Percentiles rank a stretch among this genome's conserved stretches.
Conservation (phyloP, 2,888 invertebrate genomes). For the Microctonus brassicae region DNA sequence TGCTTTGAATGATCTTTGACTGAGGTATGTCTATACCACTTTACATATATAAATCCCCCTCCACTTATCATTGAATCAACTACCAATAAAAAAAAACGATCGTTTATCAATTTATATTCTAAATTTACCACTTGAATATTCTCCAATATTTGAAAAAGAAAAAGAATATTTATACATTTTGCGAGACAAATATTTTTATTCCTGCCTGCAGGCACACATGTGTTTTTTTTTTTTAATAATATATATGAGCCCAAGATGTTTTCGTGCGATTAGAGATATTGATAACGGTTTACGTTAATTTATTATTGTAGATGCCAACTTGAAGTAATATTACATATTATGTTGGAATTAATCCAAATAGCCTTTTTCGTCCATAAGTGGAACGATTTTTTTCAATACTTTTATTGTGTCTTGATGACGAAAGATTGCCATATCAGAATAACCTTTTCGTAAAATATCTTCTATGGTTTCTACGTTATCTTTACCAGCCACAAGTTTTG, state of each 20-base stretch:
- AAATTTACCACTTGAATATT: neutral
- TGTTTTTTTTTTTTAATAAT: too few relatives aligned
- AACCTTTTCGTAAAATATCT: slow-evolving; percentile 36
- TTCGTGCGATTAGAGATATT: too few relatives aligned
- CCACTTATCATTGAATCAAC: neutral
- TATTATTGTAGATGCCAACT: too few relatives aligned
- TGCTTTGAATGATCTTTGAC: neutral
- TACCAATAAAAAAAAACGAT: neutral
- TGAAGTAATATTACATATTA: neutral
- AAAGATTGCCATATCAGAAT: slow-evolving; percentile 46
- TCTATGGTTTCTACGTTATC: slow-evolving; percentile 46
- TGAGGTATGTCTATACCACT: neutral
- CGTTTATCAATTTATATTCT: neutral
- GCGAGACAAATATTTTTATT: neutral
- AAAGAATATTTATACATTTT: too few relatives aligned
- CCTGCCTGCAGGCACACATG: too few relatives aligned
- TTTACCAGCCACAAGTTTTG: slow-evolving; percentile 46
- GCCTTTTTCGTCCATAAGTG: slow-evolving; percentile 44
- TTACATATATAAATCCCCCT: neutral
- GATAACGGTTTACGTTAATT: too few relatives aligned
- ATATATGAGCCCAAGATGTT: too few relatives aligned
- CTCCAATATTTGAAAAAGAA: neutral
- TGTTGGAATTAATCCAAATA: slow-evolving; percentile 46
- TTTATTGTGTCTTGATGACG: slow-evolving; percentile 42
- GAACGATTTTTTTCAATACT: slow-evolving; percentile 43